Base-by-base conservation (phyloP, 2,797 vertebrate genomes). In the Pseudopleuronectes americanus region DNA sequence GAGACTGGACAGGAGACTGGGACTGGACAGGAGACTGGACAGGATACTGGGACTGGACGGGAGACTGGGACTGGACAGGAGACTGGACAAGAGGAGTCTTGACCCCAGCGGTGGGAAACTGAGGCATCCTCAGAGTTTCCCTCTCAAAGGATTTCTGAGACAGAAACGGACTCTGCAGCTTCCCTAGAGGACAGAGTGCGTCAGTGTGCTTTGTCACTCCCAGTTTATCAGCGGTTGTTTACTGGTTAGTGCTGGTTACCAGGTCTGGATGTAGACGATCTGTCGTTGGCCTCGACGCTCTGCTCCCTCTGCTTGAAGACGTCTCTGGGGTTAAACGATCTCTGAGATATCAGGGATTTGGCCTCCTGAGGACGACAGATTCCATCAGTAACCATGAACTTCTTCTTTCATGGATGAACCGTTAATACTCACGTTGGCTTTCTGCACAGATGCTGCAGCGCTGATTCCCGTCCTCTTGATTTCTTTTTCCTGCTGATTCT, bases 291-390 rank as follows among this genome's bases (percentile, higher is more conserved):
- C 0, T 94, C 85, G 22, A 83, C 64, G 0, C 89, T 91, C 76
- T 87, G 92, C 87, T 97, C 96, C 86, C 77, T 93, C 76, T 96
- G 94, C 75, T 81, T 93, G 90, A 99, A 98, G 41, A 97, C 83
- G 43, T 98, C 96, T 2, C 95, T 93, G 4, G 96, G 95, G 70
- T 97, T 96, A 57, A 93, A 71, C 0, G 93, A 76, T 19, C 94
- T 92, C 89, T 95, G 95, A 0, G 94, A 91, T 65, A 95, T 93
- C 64, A 94, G 56, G 0, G 88, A 87, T 0, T 93, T 90, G 0
- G 95, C 94, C 76, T 96, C 95, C 96, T 97, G 83, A 12, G 45
- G 33, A 57, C 3, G 58, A 8, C 33, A 24, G 16, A 8, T 17
- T 6, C 5, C 12, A 38, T 38, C 36, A 38, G 36, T 3, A 13